phyloP scores from a whole-genome alignment of 2,888 invertebrate genomes.

The Miltochrista miniata region DNA sequence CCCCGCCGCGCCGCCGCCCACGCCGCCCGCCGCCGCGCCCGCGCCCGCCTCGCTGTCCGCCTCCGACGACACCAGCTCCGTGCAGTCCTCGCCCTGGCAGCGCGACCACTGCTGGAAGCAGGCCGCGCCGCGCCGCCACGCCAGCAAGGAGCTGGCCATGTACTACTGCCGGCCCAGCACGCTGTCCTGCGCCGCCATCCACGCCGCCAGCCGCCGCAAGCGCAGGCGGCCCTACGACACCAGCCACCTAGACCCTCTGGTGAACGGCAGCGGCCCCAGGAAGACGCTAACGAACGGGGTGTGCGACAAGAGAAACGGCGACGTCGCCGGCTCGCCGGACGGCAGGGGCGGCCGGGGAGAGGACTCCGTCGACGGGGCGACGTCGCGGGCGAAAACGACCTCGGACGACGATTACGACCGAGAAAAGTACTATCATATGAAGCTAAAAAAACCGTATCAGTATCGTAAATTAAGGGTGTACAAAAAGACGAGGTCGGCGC shows the following conservation, averaged over 20 bases:
- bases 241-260: slow-evolving; percentile 44
- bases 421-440: slow-evolving; percentile 77
- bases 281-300: slow-evolving; percentile 55
- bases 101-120: slow-evolving; percentile 96
- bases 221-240: slow-evolving; percentile 87
- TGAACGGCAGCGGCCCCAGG: slow-evolving; percentile 46
- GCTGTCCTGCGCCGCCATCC: slow-evolving; percentile 69
- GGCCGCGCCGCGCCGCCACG: slow-evolving; percentile 88
- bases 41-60: slow-evolving; percentile 90
- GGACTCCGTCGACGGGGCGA: slow-evolving; percentile 58
- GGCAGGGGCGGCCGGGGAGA: slow-evolving; percentile 48
- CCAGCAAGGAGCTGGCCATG: slow-evolving; percentile 89
- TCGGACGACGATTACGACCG: slow-evolving; percentile 65
- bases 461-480: slow-evolving; percentile 78
- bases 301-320: slow-evolving; percentile 63
- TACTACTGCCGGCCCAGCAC: slow-evolving; percentile 86
- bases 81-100: slow-evolving; percentile 96
- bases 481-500: slow-evolving; percentile 68
- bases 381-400: slow-evolving; percentile 42
- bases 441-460: slow-evolving; percentile 80
- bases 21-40: slow-evolving; percentile 87
- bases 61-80: slow-evolving; percentile 95
- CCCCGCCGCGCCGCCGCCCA: slow-evolving; percentile 86
- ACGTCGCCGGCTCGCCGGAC: slow-evolving; percentile 51
- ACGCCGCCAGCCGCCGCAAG: slow-evolving; percentile 77